Base-by-base conservation (phyloP, 1,140 invertebrate genomes). In the Tetraneura akinire region DNA sequence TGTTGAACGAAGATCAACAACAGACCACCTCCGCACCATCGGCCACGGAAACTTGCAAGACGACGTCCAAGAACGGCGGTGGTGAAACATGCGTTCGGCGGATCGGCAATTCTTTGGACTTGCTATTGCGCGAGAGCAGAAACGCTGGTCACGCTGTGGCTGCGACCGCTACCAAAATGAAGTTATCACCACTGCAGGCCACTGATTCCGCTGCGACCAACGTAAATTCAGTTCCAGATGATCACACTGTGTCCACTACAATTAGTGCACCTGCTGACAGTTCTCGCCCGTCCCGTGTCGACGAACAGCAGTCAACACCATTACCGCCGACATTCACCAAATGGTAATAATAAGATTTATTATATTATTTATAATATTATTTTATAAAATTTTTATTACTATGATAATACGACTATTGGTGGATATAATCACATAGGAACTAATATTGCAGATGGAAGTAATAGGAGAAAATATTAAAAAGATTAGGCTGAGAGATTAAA, bases 81-180 rank as follows among this genome's bases (percentile, higher is more conserved):
- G 76, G 16, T 16, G 73, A n/a, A 6, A 66, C 76, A 14, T 81
- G 68, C 37, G 80, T 81, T 16, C 55, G 80, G 18, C 32, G 80
- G 37, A 81, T 81, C 26, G 80, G 80, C 23, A 81, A 81, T 51
- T 81, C 80, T 18, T 49, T 81, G 47, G 80, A 81, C 57, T 26
- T 64, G 60, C 26, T 81, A 16, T 45, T 81, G 29, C 71, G 73
- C 18, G 80, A 81, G 23, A 81, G 80, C 51, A 60, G 73, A 6
- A 76, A 78, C 8, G 55, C 74, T 8, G 55, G 74, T 0, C 74
- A 78, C 74, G 74, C 74, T 16, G 74, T 78, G 32, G 53, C 74
- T 21, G 74, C 53, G n/a, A 18, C 74, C 23, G 29, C 37, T 4
- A n/a, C 21, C 73, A 60, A 45, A n/a, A 78, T 26, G 14, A 62